Base-by-base conservation (phyloP, 2,888 invertebrate genomes). In the Dexiosoma caninum region DNA sequence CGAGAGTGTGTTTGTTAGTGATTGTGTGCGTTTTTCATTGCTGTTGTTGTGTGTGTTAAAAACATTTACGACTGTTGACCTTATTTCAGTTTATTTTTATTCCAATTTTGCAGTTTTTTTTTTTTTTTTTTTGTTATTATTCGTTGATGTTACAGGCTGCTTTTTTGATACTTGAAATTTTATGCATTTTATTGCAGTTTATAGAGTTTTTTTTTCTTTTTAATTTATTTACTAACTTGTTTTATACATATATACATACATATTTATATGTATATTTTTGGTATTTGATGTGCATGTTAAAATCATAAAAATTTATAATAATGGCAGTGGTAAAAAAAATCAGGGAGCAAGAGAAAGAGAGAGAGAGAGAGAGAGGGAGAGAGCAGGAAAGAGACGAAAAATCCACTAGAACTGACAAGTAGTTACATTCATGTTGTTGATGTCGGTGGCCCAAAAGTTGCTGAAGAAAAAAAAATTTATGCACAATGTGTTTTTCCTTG, bases 61-160 rank as follows among this genome's bases (percentile, higher is more conserved):
- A 72, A 69, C 81, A 72, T 81, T 81, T 77, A 77, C 81, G 81
- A 77, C 72, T 81, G 81, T 81, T 81, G 81, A 81, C 81, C 81
- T 77, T 77, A 81, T 81, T 81, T 64, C 42, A 37, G 75, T 59
- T 46, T 64, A 37, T 74, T 76, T 69, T 60, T 51, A 23, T 69
- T 69, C 12, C 44, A 9, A 2, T 55, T 49, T 72, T 23, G 19
- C 8, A 21, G 21, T 55, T 14, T 30, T 55, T 59, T 60, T 19
- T 32, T 55, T 14, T 30, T 55, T 59, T 60, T 40, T 27, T 27
- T 6, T 27, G 27, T 7, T n/a, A n/a, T n/a, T n/a, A 53, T 62
- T 64, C n/a, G 64, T 46, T 53, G 23, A 12, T 35, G 27, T 74
- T 35, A 37, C 66, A 66, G 72, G 55, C 44, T 23, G 35, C 27